Conservation (phyloP, 35 echinoderm and acorn worm genomes). For the Heliocidaris tuberculata region DNA sequence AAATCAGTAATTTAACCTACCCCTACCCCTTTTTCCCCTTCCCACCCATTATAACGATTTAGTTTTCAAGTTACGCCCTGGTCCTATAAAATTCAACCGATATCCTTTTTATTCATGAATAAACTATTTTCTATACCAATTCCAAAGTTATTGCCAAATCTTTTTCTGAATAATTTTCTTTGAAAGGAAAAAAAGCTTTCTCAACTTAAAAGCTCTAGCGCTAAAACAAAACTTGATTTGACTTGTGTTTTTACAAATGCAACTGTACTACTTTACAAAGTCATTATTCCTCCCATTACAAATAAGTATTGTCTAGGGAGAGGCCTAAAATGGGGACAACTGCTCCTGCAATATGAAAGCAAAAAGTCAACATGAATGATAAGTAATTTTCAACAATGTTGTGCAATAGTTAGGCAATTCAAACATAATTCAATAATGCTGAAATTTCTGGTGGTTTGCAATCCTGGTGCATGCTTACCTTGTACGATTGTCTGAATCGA, state of each 20-base stretch:
- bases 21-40: too few species aligned
- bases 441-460: too few species aligned
- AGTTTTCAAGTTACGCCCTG: too few species aligned
- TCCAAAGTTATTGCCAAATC: background rate
- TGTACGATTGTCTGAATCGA: slow-evolving; percentile 81
- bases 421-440: background rate
- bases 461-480: slow-evolving; percentile 58
- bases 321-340: background rate
- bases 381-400: background rate
- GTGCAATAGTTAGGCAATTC: background rate
- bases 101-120: too few species aligned
- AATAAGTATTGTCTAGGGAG: background rate
- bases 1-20: too few species aligned
- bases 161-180: background rate
- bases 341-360: background rate
- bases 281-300: background rate
- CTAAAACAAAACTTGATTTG: background rate
- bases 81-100: too few species aligned
- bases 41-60: too few species aligned
- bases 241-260: too few species aligned
- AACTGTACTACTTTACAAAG: background rate
- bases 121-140: background rate
- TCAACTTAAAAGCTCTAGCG: background rate
- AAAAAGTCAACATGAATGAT: slow-evolving; percentile 8
- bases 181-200: background rate